These are phyloP conservation scores for Phenganax stokvisi DNA, from an alignment of 92 coral and sea anemone species.

Conservation along the genomic window DNA sequence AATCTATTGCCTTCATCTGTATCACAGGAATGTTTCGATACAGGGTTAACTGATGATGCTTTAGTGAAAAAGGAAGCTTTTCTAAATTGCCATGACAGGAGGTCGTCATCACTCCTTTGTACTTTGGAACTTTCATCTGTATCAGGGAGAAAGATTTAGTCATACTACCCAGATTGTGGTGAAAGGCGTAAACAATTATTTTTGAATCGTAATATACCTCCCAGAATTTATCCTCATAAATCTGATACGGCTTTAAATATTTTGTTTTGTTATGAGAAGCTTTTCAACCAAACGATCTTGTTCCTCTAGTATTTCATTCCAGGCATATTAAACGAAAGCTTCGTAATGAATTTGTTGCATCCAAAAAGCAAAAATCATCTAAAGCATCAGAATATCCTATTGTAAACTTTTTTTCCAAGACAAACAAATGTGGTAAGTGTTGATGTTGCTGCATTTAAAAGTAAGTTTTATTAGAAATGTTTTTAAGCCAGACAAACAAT, in stretches of 20 bases:
- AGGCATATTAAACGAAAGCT: neutral
- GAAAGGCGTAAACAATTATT: neutral
- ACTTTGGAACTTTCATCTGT: neutral
- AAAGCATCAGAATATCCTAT: neutral
- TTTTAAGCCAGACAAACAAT: no score
- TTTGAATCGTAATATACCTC: neutral
- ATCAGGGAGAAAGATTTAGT: neutral
- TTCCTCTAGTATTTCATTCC: neutral
- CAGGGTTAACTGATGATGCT: neutral
- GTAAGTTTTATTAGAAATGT: no score
- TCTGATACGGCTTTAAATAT: neutral
- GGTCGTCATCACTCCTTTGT: neutral
- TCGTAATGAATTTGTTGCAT: neutral
- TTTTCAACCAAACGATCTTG: neutral
- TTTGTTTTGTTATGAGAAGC: neutral
- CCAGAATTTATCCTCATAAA: neutral
- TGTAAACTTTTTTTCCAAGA: neutral
- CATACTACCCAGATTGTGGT: constrained; percentile 5
- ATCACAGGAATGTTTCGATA: neutral
- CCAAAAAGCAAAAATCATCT: neutral
- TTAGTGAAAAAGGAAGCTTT: neutral
- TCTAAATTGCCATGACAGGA: neutral
- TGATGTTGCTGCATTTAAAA: neutral
- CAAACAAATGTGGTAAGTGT: neutral
- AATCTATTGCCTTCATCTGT: neutral